Conservation (phyloP, 2,888 invertebrate genomes). For the Cantharis lateralis region DNA sequence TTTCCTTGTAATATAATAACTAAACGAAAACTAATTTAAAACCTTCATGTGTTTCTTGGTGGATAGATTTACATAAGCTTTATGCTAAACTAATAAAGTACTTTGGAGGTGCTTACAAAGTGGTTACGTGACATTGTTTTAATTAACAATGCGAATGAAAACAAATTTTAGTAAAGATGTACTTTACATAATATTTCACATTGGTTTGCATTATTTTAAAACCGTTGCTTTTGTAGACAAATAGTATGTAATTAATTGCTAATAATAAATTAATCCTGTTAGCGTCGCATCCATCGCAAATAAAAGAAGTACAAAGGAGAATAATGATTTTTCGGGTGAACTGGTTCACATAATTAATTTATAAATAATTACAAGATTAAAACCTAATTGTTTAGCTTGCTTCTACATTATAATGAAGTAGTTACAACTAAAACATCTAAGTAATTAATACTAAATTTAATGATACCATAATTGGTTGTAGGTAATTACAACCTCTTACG, state of each 20-base stretch:
- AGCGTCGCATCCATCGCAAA: too few species aligned
- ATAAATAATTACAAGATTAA: too few species aligned
- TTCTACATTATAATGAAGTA: too few species aligned
- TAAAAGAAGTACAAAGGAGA: too few species aligned
- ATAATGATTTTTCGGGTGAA: too few species aligned
- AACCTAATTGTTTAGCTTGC: too few species aligned
- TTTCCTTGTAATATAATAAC: not conserved
- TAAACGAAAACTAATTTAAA: not conserved
- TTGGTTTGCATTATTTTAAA: not conserved
- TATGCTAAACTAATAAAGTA: not conserved
- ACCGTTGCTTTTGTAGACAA: not conserved
- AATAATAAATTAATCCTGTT: too few species aligned
- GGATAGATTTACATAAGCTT: conserved; percentile 1
- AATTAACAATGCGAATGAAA: not conserved
- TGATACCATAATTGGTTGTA: too few species aligned
- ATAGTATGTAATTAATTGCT: not conserved
- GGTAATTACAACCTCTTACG: not conserved
- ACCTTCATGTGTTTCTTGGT: not conserved
- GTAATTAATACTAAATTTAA: too few species aligned
- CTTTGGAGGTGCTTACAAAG: not conserved
- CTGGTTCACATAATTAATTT: not conserved
- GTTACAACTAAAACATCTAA: too few species aligned
- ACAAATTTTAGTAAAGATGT: not conserved
- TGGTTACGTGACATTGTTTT: not conserved
- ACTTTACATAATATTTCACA: not conserved